These are phyloP conservation scores for Sciurus niger DNA, from an alignment of 2,113 vertebrate genomes.

Conservation along the genomic window DNA sequence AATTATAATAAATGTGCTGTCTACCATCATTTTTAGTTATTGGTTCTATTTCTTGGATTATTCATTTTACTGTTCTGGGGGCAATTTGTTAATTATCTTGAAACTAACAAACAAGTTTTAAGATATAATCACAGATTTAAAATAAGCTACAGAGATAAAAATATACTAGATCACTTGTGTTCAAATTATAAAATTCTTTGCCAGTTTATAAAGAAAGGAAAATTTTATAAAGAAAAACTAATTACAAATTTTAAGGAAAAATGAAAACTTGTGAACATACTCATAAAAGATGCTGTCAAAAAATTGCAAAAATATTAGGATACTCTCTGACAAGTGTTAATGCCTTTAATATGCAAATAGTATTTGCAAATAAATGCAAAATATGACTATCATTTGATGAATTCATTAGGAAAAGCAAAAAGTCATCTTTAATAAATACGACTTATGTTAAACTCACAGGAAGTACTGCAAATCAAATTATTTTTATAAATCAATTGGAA, in stretches of 20 bases:
- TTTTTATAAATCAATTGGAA: not conserved
- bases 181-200: not conserved
- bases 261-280: not conserved
- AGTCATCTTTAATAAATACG: not conserved
- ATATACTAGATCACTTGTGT: not conserved
- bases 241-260: slow-evolving; percentile 47
- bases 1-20: not conserved
- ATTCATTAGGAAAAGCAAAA: slow-evolving; percentile 15
- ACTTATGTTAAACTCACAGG: not conserved
- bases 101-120: not conserved
- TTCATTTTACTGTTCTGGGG: not conserved
- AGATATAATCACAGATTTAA: not conserved
- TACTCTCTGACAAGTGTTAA: not conserved
- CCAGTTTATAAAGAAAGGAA: not conserved
- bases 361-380: slow-evolving; percentile 2
- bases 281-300: not conserved
- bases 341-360: not conserved
- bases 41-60: not conserved
- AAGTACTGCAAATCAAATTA: not conserved
- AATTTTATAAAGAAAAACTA: not conserved
- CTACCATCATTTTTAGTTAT: not conserved
- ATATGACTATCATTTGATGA: not conserved
- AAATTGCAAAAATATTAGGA: slow-evolving; percentile 5
- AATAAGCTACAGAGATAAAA: not conserved
- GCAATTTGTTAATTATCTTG: not conserved